These are phyloP conservation scores for Tribolium freemani DNA, from an alignment of 2,888 invertebrate genomes.

Conservation along the genomic window DNA sequence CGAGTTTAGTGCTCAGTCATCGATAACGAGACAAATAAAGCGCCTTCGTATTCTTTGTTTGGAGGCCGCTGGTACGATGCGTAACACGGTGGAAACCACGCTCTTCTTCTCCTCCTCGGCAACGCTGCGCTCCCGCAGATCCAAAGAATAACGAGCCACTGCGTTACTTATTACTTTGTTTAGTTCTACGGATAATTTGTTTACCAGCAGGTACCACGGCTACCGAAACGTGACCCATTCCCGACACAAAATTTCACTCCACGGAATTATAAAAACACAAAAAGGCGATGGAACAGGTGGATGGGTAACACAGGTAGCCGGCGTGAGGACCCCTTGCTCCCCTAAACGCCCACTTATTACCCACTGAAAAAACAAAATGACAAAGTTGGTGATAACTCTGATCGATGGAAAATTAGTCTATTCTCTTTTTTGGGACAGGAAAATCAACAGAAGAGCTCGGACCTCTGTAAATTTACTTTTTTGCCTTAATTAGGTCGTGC, in stretches of 20 bases:
- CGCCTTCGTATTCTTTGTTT: constrained; percentile 9
- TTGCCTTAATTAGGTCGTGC: too few relatives aligned
- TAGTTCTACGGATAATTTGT: constrained; percentile 22
- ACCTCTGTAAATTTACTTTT: too few relatives aligned
- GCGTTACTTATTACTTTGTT: constrained; percentile 30
- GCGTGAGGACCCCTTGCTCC: constrained; percentile 44
- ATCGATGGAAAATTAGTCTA: too few relatives aligned
- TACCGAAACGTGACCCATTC: constrained; percentile 7
- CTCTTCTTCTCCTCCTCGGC: constrained; percentile 30
- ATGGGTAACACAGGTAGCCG: constrained; percentile 54
- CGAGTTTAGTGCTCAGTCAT: constrained; percentile 14
- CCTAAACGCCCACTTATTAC: constrained; percentile 31
- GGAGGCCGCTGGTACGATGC: constrained; percentile 23
- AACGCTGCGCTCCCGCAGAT: constrained; percentile 34
- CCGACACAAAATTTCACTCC: not conserved
- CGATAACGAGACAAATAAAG: constrained; percentile 18
- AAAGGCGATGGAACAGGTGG: constrained; percentile 48
- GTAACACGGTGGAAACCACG: constrained; percentile 36
- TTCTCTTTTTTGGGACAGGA: too few relatives aligned
- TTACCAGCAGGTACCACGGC: constrained; percentile 30
- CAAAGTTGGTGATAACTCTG: too few relatives aligned
- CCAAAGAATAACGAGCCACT: constrained; percentile 21
- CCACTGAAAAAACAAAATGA: not conserved
- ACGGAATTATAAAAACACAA: not conserved
- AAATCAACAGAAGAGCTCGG: too few relatives aligned